Evolutionary conservation across 2,797 vertebrate species (phyloP).

Genomic region (Channallabes apus): DNA sequence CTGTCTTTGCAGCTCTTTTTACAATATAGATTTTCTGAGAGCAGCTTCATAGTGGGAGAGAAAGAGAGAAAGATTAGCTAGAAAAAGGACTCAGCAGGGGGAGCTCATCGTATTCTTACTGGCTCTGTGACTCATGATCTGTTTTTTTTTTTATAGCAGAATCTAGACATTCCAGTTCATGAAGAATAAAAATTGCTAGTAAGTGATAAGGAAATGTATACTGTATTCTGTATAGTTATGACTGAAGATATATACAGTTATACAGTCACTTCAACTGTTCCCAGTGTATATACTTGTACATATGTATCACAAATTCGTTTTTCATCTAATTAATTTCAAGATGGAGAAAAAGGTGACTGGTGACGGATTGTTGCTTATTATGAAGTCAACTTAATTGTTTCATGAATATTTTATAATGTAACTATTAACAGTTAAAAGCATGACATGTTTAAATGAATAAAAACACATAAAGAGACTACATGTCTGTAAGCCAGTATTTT

Average conservation of each 20-base stretch:
- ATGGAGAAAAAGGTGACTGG: background rate
- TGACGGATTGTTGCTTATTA: background rate
- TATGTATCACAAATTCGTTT: background rate
- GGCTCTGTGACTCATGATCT: background rate
- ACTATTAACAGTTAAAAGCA: background rate
- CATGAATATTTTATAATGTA: background rate
- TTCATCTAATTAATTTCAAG: background rate
- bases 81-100: slow-evolving; percentile 15
- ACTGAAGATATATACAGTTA: background rate
- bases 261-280: background rate
- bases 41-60: background rate
- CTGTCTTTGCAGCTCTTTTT: background rate
- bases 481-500: no score
- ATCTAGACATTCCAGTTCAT: background rate
- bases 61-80: background rate
- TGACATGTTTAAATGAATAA: background rate
- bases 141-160: background rate
- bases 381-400: background rate
- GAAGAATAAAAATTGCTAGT: background rate
- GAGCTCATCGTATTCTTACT: slow-evolving; percentile 18
- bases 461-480: no score
- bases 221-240: background rate
- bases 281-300: background rate
- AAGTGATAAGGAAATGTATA: background rate
- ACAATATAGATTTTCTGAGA: background rate